Evolutionary conservation across 2,888 invertebrate species (phyloP).

Genomic region (Synergus umbraculus): DNA sequence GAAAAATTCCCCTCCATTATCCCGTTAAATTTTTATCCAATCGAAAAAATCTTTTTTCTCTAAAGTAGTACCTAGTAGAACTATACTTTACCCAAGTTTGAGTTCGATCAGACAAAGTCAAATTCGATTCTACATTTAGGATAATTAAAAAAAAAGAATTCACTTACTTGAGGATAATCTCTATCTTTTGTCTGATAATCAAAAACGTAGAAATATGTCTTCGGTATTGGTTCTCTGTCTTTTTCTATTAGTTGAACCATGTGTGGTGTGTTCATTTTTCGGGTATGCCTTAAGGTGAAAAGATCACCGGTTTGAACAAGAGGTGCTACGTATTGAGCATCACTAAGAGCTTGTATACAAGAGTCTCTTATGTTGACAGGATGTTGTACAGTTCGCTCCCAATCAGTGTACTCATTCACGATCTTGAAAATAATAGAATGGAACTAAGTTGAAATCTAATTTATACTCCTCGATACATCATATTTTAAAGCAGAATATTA

Average conservation of each 20-base stretch:
- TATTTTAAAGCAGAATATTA: too few species aligned
- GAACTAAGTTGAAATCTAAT: constrained; percentile 44
- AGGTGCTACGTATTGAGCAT: constrained; percentile 96
- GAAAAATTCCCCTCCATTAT: too few species aligned
- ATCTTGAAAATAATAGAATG: constrained; percentile 59
- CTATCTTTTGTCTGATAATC: constrained; percentile 95
- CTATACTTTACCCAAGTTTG: too few species aligned
- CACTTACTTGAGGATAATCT: constrained; percentile 89
- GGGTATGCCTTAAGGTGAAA: constrained; percentile 79
- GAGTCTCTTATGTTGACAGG: constrained; percentile 93
- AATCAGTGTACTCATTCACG: constrained; percentile 98
- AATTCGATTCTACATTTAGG: too few species aligned
- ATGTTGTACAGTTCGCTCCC: constrained; percentile 94
- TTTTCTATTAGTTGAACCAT: constrained; percentile 79
- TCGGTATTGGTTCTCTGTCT: constrained; percentile 82
- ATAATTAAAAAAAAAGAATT: neutral
- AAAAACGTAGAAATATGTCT: constrained; percentile 93
- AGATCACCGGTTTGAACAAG: constrained; percentile 91
- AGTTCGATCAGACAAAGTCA: too few species aligned
- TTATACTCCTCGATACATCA: neutral
- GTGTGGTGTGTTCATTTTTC: constrained; percentile 80
- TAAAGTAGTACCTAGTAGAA: too few species aligned
- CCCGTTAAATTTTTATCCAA: too few species aligned
- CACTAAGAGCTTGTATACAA: constrained; percentile 93
- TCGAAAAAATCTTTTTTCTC: too few species aligned